phyloP scores from a whole-genome alignment of 2,888 invertebrate species.

The Scotopteryx bipunctaria region DNA sequence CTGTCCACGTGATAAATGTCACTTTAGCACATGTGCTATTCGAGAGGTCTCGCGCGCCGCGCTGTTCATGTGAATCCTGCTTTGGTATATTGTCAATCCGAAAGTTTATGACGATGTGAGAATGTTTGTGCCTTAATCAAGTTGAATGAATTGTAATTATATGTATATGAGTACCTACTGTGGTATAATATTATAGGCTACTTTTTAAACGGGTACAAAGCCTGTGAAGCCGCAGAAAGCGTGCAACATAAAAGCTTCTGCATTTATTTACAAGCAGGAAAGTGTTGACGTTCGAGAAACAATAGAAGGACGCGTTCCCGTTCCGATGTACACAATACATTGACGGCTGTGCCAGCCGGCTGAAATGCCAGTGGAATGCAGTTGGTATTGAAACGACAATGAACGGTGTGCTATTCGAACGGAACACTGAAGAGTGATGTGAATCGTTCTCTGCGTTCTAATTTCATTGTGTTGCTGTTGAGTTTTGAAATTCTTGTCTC shows the following conservation, averaged over 20 bases:
- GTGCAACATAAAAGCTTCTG: conserved; percentile 57
- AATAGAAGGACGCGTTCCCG: conserved; percentile 57
- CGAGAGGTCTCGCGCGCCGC: no score
- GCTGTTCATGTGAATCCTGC: no score
- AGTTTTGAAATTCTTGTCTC: neutral
- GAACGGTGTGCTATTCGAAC: conserved; percentile 46
- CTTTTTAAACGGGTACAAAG: no score
- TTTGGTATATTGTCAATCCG: no score
- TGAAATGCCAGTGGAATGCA: conserved; percentile 36
- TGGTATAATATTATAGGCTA: no score
- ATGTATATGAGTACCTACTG: no score
- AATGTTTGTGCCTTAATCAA: no score
- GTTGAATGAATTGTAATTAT: no score
- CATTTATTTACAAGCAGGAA: conserved; percentile 59
- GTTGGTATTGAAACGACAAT: conserved; percentile 43
- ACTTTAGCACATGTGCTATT: no score
- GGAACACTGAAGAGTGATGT: conserved; percentile 36
- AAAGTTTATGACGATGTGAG: no score
- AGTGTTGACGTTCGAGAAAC: conserved; percentile 62
- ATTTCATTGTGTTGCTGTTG: conserved; percentile 43
- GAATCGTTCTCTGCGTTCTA: conserved; percentile 46
- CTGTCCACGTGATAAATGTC: no score
- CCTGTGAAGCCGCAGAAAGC: no score
- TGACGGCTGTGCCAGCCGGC: conserved; percentile 45
- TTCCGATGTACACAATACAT: conserved; percentile 55